These are phyloP conservation scores for Galerucella calmariensis DNA, from an alignment of 2,888 invertebrate genomes.

Conservation along the genomic window DNA sequence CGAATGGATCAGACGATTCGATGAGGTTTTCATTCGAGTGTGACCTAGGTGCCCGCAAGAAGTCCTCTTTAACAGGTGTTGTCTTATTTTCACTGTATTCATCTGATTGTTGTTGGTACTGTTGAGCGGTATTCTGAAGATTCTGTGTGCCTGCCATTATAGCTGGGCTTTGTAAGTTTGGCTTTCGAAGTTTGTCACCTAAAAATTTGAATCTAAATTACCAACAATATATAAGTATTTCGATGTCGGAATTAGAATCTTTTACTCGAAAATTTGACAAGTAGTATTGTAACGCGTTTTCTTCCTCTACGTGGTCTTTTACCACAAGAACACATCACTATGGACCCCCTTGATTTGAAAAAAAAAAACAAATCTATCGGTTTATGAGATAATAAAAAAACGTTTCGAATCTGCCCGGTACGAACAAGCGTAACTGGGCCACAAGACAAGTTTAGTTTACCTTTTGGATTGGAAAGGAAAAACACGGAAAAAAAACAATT, in stretches of 20 bases:
- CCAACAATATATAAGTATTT: neutral
- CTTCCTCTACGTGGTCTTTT: too few species aligned
- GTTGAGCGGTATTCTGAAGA: constrained; percentile 54
- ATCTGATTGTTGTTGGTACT: constrained; percentile 46
- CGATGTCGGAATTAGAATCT: neutral
- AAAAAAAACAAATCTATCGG: too few species aligned
- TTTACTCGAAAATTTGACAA: too few species aligned
- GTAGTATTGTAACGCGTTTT: too few species aligned
- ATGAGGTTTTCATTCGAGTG: constrained; percentile 56
- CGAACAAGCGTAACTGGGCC: too few species aligned
- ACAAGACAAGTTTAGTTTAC: too few species aligned
- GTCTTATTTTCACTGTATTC: constrained; percentile 39
- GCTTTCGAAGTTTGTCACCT: constrained; percentile 62
- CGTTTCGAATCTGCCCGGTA: too few species aligned
- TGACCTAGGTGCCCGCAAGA: constrained; percentile 54
- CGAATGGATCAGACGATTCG: constrained; percentile 54
- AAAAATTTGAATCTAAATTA: constrained; percentile 18
- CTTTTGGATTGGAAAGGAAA: too few species aligned
- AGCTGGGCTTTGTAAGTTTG: constrained; percentile 58
- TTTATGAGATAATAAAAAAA: too few species aligned
- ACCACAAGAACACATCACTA: too few species aligned
- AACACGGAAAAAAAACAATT: too few species aligned
- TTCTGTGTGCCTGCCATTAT: constrained; percentile 59
- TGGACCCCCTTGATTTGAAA: too few species aligned
- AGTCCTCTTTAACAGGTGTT: constrained; percentile 56